Conservation (phyloP, 2,797 vertebrate species). For the Moxostoma hubbsi region DNA sequence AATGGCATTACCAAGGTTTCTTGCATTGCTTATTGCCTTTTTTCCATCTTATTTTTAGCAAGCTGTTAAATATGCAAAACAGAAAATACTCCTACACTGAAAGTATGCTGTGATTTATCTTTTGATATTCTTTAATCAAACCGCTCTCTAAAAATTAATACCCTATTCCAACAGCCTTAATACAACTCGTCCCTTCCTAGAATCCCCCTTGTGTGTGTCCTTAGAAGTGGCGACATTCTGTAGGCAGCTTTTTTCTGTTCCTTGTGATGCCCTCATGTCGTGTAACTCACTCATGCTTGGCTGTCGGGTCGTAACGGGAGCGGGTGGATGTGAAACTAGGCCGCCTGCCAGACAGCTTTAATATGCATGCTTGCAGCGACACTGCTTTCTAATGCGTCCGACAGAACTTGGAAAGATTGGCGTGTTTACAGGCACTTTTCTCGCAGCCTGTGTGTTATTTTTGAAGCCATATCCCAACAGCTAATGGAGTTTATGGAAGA, state of each 20-base stretch:
- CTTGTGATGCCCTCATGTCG: constrained; percentile 17
- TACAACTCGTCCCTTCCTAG: constrained; percentile 21
- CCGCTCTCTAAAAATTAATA: not conserved
- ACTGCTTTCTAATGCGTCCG: constrained; percentile 20
- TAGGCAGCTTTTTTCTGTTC: constrained; percentile 27
- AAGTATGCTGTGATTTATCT: constrained; percentile 3
- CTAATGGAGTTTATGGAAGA: constrained; percentile 2
- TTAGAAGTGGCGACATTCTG: constrained; percentile 24
- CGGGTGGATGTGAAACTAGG: constrained; percentile 34
- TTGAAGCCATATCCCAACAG: not conserved
- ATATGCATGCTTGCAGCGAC: constrained; percentile 8
- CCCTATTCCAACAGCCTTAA: not conserved
- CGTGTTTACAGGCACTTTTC: constrained; percentile 17
- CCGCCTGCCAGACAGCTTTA: constrained; percentile 41
- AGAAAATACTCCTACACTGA: not conserved
- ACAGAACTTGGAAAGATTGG: constrained; percentile 13
- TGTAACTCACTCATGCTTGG: constrained; percentile 41
- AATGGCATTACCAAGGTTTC: not conserved
- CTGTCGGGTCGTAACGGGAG: constrained; percentile 35
- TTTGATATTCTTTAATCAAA: constrained; percentile 21
- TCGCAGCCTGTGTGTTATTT: not conserved
- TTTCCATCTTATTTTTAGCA: constrained; percentile 23
- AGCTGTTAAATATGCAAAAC: constrained; percentile 18
- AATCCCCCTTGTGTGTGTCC: constrained; percentile 30
- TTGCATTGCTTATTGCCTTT: no score